These are phyloP conservation scores for Galeruca laticollis DNA, from an alignment of 2,888 invertebrate species.

Conservation along the genomic window DNA sequence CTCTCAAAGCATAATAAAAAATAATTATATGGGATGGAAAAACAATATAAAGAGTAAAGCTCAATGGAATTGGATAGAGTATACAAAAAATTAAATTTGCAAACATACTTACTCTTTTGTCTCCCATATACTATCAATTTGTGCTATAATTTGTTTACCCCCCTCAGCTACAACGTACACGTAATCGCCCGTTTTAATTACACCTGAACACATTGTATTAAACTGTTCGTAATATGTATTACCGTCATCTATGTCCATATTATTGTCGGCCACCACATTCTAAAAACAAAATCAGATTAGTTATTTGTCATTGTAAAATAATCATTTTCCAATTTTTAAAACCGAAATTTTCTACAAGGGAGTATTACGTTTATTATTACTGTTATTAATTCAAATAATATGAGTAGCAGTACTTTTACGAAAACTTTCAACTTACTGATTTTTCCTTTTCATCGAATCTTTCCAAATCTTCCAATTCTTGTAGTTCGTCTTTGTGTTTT, in stretches of 20 bases:
- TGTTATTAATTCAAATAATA: too few species aligned
- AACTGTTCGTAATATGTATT: slow-evolving; percentile 94
- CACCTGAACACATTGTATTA: slow-evolving; percentile 85
- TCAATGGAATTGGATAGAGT: too few species aligned
- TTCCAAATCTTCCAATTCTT: slow-evolving; percentile 85
- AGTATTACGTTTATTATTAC: too few species aligned
- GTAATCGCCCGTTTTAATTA: slow-evolving; percentile 91
- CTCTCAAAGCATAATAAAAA: too few species aligned
- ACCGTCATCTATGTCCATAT: slow-evolving; percentile 77
- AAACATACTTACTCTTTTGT: slow-evolving; percentile 80
- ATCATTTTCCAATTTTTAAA: too few species aligned
- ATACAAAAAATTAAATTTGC: too few species aligned
- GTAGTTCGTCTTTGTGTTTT: slow-evolving; percentile 90
- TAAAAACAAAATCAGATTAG: slow-evolving; percentile 61
- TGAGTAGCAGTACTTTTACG: too few species aligned
- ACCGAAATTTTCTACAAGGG: too few species aligned
- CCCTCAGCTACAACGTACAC: slow-evolving; percentile 94
- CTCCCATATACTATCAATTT: slow-evolving; percentile 96
- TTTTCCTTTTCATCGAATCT: slow-evolving; percentile 87
- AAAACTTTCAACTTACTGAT: slow-evolving; percentile 72
- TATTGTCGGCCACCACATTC: slow-evolving; percentile 83
- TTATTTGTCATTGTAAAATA: too few species aligned
- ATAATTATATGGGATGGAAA: background rate
- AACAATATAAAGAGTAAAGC: too few species aligned
- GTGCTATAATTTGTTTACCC: slow-evolving; percentile 90